A percentile compares a stretch with the other conserved stretches of the same genome.
Evolutionary conservation across 2,113 vertebrate genomes (phyloP).

Genomic region (Tonatia bakeri): DNA sequence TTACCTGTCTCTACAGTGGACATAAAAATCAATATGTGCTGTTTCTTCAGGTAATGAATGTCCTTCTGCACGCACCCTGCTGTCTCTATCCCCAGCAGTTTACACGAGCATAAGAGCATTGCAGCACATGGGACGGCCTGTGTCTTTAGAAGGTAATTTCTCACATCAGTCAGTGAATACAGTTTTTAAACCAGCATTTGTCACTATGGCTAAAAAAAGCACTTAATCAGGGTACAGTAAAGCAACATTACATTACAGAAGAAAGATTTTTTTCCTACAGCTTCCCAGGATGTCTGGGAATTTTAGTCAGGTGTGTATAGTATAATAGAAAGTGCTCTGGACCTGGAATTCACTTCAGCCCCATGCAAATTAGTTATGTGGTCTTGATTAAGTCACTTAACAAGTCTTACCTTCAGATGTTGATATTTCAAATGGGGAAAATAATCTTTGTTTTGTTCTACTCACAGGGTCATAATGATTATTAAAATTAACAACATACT

Average conservation of each 20-base stretch:
- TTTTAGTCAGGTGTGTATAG: neutral
- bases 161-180: neutral
- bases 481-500: slow-evolving; percentile 1
- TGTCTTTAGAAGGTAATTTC: slow-evolving; percentile 28
- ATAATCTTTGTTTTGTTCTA: neutral
- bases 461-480: slow-evolving; percentile 1
- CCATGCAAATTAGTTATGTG: neutral
- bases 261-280: slow-evolving; percentile 3
- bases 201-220: neutral
- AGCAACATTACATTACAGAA: neutral
- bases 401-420: neutral
- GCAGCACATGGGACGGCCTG: slow-evolving; percentile 42
- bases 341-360: neutral
- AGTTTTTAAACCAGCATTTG: slow-evolving; percentile 23
- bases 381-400: neutral
- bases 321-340: neutral
- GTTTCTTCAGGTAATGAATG: slow-evolving; percentile 68
- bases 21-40: slow-evolving; percentile 72
- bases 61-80: slow-evolving; percentile 43
- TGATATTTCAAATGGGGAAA: slow-evolving; percentile 5
- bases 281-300: neutral
- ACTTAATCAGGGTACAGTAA: neutral
- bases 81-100: slow-evolving; percentile 58
- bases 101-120: slow-evolving; percentile 65
- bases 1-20: slow-evolving; percentile 71